Percentiles rank a stretch among this genome's conserved stretches.
Evolutionary conservation across 2,888 invertebrate genomes (phyloP).

Genomic region (Volucella bombylans): DNA sequence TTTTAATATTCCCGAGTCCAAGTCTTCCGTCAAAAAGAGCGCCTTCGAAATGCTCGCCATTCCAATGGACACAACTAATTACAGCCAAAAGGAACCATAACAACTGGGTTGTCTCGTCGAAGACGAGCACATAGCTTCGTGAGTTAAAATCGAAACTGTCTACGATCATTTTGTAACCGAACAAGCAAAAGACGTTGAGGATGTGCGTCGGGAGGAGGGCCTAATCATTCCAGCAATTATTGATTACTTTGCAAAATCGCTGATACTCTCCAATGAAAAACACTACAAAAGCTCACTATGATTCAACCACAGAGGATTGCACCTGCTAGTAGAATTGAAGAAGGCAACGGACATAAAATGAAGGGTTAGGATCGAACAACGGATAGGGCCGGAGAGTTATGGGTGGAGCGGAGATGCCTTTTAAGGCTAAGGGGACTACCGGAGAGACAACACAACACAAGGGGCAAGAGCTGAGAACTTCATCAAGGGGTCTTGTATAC

Average conservation of each 20-base stretch:
- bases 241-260: constrained; percentile 88
- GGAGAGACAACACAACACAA: no score
- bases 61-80: constrained; percentile 83
- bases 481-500: no score
- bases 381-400: no score
- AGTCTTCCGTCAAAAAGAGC: constrained; percentile 82
- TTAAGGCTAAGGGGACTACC: no score
- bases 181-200: constrained; percentile 87
- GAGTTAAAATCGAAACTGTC: constrained; percentile 86
- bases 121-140: constrained; percentile 82
- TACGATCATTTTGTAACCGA: constrained; percentile 85
- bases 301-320: no score
- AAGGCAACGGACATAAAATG: no score
- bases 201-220: constrained; percentile 87
- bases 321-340: no score
- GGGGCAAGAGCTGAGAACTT: no score
- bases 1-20: constrained; percentile 82
- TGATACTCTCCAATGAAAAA: no score
- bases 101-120: constrained; percentile 82
- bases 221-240: constrained; percentile 87
- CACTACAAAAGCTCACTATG: no score
- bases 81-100: constrained; percentile 82
- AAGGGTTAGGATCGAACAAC: no score
- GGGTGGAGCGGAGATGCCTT: no score
- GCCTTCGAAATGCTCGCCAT: constrained; percentile 86